A percentile compares a stretch with the other conserved stretches of the same genome.
These are phyloP conservation scores for Drosophila biarmipes DNA, from an alignment of 1,140 invertebrate species.

Conservation along the genomic window DNA sequence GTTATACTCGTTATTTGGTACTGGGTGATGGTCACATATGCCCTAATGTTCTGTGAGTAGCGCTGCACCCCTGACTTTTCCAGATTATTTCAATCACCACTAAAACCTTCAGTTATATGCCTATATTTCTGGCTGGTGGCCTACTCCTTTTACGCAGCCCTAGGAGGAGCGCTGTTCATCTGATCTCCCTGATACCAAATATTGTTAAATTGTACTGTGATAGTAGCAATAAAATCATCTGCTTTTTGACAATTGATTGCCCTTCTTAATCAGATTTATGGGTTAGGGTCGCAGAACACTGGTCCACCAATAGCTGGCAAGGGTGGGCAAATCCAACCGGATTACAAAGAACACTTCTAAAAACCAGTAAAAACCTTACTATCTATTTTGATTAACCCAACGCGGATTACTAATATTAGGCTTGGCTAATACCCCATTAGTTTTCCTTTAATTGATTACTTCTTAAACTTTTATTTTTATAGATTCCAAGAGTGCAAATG, in stretches of 20 bases:
- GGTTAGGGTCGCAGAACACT: too few relatives aligned
- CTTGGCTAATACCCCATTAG: too few relatives aligned
- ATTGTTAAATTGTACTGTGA: slow-evolving; percentile 6
- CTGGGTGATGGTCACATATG: slow-evolving; percentile 29
- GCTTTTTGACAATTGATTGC: not conserved
- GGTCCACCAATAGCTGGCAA: too few relatives aligned
- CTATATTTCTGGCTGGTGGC: slow-evolving; percentile 60
- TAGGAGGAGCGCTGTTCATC: slow-evolving; percentile 46
- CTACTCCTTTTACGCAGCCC: slow-evolving; percentile 68
- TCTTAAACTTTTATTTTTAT: not conserved
- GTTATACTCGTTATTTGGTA: slow-evolving; percentile 46
- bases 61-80: too few relatives aligned
- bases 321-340: too few relatives aligned
- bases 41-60: slow-evolving; percentile 45
- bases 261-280: too few relatives aligned
- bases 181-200: not conserved
- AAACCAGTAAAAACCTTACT: too few relatives aligned
- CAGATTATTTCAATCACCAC: not conserved
- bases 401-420: too few relatives aligned
- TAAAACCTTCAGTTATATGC: slow-evolving; percentile 17
- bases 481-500: not conserved
- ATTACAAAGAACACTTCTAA: too few relatives aligned
- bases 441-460: not conserved
- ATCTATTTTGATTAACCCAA: too few relatives aligned
- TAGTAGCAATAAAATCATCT: slow-evolving; percentile 9